Conservation (phyloP, 2,797 vertebrate species). For the Micropoecilia bifurca region DNA sequence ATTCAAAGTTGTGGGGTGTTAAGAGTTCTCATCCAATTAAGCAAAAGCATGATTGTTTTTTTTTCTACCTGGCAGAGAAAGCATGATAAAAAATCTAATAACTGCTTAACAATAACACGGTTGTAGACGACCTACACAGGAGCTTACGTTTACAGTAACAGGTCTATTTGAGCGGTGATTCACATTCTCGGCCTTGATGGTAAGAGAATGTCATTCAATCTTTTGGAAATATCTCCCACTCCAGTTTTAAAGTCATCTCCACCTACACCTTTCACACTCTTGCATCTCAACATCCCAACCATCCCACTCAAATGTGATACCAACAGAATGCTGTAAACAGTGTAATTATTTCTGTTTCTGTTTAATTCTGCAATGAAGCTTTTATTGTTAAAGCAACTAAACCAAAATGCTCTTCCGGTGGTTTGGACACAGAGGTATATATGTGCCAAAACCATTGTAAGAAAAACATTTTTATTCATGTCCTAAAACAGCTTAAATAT, state of each 20-base stretch:
- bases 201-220: background rate
- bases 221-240: background rate
- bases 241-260: too few species aligned
- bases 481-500: constrained; percentile 25
- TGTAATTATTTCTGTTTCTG: background rate
- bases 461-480: background rate
- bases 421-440: background rate
- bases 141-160: too few species aligned
- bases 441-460: background rate
- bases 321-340: background rate
- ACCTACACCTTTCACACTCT: background rate
- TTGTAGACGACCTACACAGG: background rate
- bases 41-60: background rate
- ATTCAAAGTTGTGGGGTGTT: background rate
- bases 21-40: background rate
- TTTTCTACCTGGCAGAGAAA: background rate
- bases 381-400: background rate
- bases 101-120: background rate
- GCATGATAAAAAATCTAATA: background rate
- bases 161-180: background rate
- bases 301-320: background rate
- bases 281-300: background rate
- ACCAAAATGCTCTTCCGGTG: background rate
- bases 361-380: background rate
- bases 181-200: background rate